Base-by-base conservation (phyloP, 2,113 vertebrate genomes). In the Grallaria varia region DNA sequence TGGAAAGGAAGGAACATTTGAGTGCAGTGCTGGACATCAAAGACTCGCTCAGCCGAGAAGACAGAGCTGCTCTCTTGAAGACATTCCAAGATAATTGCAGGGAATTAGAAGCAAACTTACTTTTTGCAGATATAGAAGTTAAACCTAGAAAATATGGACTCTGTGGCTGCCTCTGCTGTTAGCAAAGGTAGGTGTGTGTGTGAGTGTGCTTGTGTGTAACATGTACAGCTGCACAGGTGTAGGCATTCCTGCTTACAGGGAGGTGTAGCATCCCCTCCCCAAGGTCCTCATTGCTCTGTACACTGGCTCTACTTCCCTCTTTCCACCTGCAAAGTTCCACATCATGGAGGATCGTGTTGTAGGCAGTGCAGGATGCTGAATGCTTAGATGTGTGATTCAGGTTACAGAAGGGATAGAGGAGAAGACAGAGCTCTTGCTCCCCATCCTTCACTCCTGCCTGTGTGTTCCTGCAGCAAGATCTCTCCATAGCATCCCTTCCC, bases 1-100 rank as follows among this genome's bases (percentile, higher is more conserved):
- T 80, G 89, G 71, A 87, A 87, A 97, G 97, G 88, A 83, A 90
- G 64, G 96, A 97, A 81, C 95, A 97, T 44, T 85, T 97, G 74
- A 94, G 33, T 5, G 62, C 74, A 21, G 31, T 97, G 80, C 68
- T 97, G 95, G 80, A 97, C 73, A 71, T 97, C 49, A 97, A 96
- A 88, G 95, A 67, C 40, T 89, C 90, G 0, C 72, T 97, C 44
- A 91, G n/a, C 53, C n/a, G 27, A 52, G 44, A 76, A 76, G 96
- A 97, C 42, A 95, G 86, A 89, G 49, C 74, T 84, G 72, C 91
- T 59, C 50, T 97, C 28, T 58, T 97, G 95, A 75, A 89, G 23
- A 7, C 28, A 9, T 87, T 97, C 73, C 68, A 63, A 0, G 90
- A 97, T 30, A 96, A 96, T 24, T 83, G 35, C 39, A 28, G 28